A percentile compares a stretch with the other conserved stretches of the same genome.
Conservation (phyloP, 2,888 invertebrate species). For the Aplocera efformata region DNA sequence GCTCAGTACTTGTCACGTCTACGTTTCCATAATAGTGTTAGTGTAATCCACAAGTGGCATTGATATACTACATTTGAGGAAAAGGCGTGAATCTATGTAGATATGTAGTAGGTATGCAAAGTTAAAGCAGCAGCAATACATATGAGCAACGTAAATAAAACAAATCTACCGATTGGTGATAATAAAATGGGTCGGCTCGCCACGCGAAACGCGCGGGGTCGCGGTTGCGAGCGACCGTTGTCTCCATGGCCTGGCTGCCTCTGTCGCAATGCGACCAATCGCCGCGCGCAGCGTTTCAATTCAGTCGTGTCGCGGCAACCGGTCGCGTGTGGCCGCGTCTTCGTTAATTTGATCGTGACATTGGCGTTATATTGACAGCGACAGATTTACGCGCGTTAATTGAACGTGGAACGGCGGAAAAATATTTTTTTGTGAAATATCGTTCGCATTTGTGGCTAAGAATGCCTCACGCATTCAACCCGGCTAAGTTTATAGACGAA, state of each 20-base stretch:
- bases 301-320: slow-evolving; percentile 45
- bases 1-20: too few relatives aligned
- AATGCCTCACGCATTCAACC: slow-evolving; percentile 37
- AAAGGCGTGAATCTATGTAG: too few relatives aligned
- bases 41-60: too few relatives aligned
- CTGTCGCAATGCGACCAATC: slow-evolving; percentile 29
- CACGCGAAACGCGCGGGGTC: slow-evolving; percentile 11
- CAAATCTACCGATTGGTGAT: too few relatives aligned
- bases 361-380: slow-evolving; percentile 27
- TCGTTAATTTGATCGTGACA: slow-evolving; percentile 2
- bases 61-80: too few relatives aligned
- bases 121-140: too few relatives aligned
- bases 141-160: too few relatives aligned
- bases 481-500: slow-evolving; percentile 61
- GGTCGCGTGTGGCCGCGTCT: slow-evolving; percentile 28
- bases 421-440: slow-evolving; percentile 13
- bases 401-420: too few relatives aligned
- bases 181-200: slow-evolving; percentile 12
- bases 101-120: too few relatives aligned
- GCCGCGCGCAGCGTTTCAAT: slow-evolving; percentile 21
- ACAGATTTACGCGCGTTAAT: neutral
- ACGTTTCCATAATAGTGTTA: too few relatives aligned
- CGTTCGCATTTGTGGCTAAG: slow-evolving; percentile 12
- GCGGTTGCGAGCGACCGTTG: slow-evolving; percentile 7
- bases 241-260: slow-evolving; percentile 4